Evolutionary conservation across 2,113 vertebrate genomes (phyloP).

Genomic region (Puffinus mauretanicus): DNA sequence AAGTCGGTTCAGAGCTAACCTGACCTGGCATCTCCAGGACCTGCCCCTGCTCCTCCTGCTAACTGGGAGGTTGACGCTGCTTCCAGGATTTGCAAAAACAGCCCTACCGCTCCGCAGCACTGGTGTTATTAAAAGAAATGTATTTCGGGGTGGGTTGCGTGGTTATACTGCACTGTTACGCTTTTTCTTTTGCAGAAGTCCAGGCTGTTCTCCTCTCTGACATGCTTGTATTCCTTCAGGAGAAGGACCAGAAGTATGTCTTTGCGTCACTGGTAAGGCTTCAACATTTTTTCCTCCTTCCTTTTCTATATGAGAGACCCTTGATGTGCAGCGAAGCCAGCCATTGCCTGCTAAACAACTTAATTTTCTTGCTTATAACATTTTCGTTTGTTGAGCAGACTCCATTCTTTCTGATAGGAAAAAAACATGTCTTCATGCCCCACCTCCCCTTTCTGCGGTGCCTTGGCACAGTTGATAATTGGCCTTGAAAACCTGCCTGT

Average conservation of each 20-base stretch:
- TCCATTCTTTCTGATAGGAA: neutral
- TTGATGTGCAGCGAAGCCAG: neutral
- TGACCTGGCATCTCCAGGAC: neutral
- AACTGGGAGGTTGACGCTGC: neutral
- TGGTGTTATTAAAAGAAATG: neutral
- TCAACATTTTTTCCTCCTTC: neutral
- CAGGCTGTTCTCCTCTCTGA: conserved; percentile 92
- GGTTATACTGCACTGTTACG: neutral
- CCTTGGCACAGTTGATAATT: conserved; percentile 26
- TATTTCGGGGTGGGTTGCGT: neutral
- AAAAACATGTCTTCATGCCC: neutral
- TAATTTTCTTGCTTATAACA: neutral
- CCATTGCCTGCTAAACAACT: neutral
- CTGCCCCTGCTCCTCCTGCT: neutral
- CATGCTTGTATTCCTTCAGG: conserved; percentile 91
- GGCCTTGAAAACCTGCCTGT: conserved; percentile 8
- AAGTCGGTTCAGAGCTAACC: neutral
- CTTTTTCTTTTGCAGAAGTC: conserved; percentile 78
- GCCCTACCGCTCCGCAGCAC: neutral
- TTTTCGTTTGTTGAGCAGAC: neutral
- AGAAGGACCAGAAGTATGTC: conserved; percentile 96
- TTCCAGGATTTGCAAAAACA: neutral
- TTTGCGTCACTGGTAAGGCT: conserved; percentile 91
- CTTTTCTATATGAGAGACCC: neutral
- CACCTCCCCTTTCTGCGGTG: neutral